phyloP scores from a whole-genome alignment of 2,113 vertebrate species.

The Dasypus novemcinctus region DNA sequence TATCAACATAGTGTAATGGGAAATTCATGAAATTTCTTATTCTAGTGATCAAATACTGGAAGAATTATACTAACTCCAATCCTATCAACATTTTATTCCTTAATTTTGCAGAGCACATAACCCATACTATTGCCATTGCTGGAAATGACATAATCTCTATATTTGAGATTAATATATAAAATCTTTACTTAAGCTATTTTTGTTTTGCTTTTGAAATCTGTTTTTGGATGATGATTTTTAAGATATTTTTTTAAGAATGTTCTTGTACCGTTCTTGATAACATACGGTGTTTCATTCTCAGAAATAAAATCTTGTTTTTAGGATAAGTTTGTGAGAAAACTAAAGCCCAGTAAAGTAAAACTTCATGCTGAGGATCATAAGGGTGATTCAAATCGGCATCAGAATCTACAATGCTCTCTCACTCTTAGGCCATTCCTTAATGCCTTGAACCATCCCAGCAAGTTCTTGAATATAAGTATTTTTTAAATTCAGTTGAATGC shows the following conservation, averaged over 20 bases:
- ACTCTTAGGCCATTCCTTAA: neutral
- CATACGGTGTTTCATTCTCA: neutral
- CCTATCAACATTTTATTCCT: neutral
- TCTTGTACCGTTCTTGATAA: neutral
- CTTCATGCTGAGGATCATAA: neutral
- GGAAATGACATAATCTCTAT: neutral
- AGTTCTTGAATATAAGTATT: neutral
- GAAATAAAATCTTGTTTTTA: neutral
- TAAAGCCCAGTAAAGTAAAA: neutral
- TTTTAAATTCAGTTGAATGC: neutral
- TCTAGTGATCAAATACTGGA: neutral
- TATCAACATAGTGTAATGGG: neutral
- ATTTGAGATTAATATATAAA: neutral
- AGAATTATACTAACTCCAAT: neutral
- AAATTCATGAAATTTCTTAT: conserved; percentile 16
- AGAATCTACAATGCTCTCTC: neutral
- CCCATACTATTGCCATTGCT: neutral
- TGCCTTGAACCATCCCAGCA: neutral
- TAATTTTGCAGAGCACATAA: neutral
- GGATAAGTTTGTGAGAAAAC: neutral
- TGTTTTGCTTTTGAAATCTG: neutral
- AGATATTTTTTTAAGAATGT: neutral
- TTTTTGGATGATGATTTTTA: neutral
- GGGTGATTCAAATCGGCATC: neutral
- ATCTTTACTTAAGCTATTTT: neutral